phyloP scores from a whole-genome alignment of 2,113 vertebrate species.

The Sinocyclocheilus maitianheensis region DNA sequence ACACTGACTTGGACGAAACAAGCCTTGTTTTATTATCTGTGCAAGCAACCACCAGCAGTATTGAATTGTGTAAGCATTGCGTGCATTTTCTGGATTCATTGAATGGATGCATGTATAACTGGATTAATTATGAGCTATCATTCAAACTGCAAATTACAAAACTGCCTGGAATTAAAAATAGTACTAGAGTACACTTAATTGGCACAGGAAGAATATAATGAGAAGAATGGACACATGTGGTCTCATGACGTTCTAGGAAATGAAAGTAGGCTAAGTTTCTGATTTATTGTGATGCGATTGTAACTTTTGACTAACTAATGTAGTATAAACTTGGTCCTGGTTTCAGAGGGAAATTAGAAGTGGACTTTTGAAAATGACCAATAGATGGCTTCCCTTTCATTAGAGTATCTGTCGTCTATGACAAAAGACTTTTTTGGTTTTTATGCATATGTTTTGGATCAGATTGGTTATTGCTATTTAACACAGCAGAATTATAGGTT shows the following conservation, averaged over 20 bases:
- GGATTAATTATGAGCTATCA: background rate
- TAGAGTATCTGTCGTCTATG: background rate
- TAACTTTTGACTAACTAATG: background rate
- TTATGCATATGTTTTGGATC: background rate
- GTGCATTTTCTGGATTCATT: background rate
- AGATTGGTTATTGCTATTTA: background rate
- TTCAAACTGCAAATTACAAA: background rate
- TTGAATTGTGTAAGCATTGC: background rate
- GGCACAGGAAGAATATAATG: background rate
- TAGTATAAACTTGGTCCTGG: background rate
- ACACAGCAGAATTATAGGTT: background rate
- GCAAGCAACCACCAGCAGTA: background rate
- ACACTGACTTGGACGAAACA: background rate
- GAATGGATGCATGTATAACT: background rate
- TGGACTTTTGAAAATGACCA: slow-evolving; percentile 34
- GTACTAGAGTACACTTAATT: background rate
- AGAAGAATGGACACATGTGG: background rate
- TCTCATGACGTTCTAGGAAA: background rate
- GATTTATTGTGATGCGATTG: background rate
- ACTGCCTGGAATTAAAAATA: background rate
- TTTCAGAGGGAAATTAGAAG: background rate
- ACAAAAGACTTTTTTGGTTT: background rate
- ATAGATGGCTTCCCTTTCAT: slow-evolving; percentile 33
- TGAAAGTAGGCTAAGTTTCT: background rate
- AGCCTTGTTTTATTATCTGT: background rate